Evolutionary conservation across 2,113 vertebrate species (phyloP), one percentile per base, ranked within the genome.

Genomic region (Phaethornis superciliosus): DNA sequence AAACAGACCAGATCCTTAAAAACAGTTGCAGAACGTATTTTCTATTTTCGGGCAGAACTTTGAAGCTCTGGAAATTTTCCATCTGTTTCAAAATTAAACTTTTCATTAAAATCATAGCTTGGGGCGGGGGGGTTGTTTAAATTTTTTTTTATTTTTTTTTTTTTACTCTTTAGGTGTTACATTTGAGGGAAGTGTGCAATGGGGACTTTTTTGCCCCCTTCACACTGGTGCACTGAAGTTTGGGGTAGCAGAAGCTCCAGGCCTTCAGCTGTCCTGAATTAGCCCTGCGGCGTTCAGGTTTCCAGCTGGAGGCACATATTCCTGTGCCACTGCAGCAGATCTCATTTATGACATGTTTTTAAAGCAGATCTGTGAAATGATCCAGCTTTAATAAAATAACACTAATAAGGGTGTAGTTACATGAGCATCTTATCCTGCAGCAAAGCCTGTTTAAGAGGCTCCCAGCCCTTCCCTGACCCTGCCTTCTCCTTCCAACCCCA

Each of bases 311-410:
- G 94, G 88, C 93, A 83, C 76, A 88, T 59, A 90, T 78, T 67
- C 32, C 80, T 81, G 64, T 80, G 92, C 92, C 80, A 86, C 86
- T 90, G 94, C 92, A 93, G 94, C 92, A 94, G 95, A 96, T 92
- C 95, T 96, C 96, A 78, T 94, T 95, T 96, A 95, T 96, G 90
- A 95, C 90, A 96, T 96, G 96, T 96, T 96, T 96, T 94, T 96
- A 96, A 96, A 96, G 95, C 90, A 96, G 96, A 96, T 96, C 96
- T 96, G 93, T 95, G 90, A 96, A 96, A 96, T 94, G 95, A 96
- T 96, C 96, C 96, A 96, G 96, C 96, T 96, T 96, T 96, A 90
- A 95, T 96, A 96, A 92, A 96, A 96, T 81, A 96, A 96, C 96
- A 96, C 96, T 94, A 95, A 96, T 96, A 96, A 96, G 96, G 85